A percentile compares a stretch with the other conserved stretches of the same genome.
These are phyloP conservation scores for Cavia porcellus DNA, from an alignment of 2,113 vertebrate species.

Conservation along the genomic window DNA sequence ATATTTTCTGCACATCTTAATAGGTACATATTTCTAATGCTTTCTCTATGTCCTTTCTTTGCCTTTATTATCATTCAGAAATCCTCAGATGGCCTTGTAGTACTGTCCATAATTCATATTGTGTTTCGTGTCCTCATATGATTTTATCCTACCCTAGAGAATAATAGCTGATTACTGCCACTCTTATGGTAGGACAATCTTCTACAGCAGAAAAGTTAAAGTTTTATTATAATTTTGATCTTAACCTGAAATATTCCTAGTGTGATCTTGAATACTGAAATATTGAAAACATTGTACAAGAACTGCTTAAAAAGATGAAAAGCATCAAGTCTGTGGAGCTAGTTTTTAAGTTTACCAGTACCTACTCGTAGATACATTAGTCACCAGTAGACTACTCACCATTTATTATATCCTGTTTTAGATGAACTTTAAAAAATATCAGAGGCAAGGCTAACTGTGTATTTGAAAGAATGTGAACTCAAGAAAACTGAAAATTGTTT, in stretches of 20 bases:
- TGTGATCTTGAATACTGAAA: neutral
- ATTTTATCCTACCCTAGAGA: conserved; percentile 43
- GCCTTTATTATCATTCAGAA: conserved; percentile 25
- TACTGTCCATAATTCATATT: conserved; percentile 31
- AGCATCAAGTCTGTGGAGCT: neutral
- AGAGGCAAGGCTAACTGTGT: neutral
- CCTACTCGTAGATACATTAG: neutral
- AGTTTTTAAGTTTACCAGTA: neutral
- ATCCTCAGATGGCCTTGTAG: conserved; percentile 18
- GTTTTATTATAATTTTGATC: conserved; percentile 3
- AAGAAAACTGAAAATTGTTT: neutral
- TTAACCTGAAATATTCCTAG: conserved; percentile 19
- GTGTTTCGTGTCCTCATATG: neutral
- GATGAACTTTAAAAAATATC: neutral
- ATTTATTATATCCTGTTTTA: neutral
- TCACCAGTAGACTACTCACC: neutral
- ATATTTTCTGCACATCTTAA: conserved; percentile 53
- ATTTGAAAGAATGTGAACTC: neutral
- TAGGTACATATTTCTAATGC: neutral
- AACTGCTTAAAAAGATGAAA: neutral
- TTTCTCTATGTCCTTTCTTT: conserved; percentile 37
- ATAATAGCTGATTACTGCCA: neutral
- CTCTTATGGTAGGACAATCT: neutral
- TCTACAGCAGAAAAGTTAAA: conserved; percentile 2
- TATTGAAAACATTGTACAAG: neutral